These are phyloP conservation scores for Takifugu rubripes DNA, from an alignment of 2,797 vertebrate genomes.

Conservation along the genomic window DNA sequence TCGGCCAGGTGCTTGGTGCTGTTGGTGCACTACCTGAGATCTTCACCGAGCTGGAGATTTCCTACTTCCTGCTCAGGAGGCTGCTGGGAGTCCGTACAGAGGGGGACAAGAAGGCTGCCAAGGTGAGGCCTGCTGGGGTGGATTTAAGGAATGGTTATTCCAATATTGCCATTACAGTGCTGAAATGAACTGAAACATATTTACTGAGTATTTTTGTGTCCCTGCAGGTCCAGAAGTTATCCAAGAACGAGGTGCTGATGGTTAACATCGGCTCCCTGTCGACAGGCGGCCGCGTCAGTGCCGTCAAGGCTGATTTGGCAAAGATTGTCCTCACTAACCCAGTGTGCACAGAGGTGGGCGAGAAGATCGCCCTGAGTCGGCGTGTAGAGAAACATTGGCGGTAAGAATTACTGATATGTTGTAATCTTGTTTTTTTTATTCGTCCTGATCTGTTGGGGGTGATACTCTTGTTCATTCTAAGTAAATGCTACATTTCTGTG, in stretches of 20 bases:
- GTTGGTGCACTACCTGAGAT: slow-evolving; percentile 96
- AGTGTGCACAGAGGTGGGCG: slow-evolving; percentile 97
- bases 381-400: slow-evolving; percentile 99
- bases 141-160: neutral
- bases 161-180: no score
- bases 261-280: slow-evolving; percentile 98
- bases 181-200: neutral
- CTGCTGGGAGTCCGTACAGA: slow-evolving; percentile 95
- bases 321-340: slow-evolving; percentile 99
- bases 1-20: slow-evolving; percentile 96
- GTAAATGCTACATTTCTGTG: neutral
- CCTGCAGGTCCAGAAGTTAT: slow-evolving; percentile 94
- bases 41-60: slow-evolving; percentile 97
- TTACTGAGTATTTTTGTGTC: neutral
- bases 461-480: neutral
- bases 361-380: slow-evolving; percentile 97
- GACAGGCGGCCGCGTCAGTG: slow-evolving; percentile 94
- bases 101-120: slow-evolving; percentile 98
- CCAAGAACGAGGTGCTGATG: slow-evolving; percentile 98
- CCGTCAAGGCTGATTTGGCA: slow-evolving; percentile 96
- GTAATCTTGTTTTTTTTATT: no score
- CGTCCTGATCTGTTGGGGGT: neutral
- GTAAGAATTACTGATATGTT: slow-evolving; percentile 68
- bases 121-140: slow-evolving; percentile 73
- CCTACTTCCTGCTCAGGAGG: slow-evolving; percentile 92